phyloP scores from a whole-genome alignment of 2,797 vertebrate genomes.

The Esox masquinongy region DNA sequence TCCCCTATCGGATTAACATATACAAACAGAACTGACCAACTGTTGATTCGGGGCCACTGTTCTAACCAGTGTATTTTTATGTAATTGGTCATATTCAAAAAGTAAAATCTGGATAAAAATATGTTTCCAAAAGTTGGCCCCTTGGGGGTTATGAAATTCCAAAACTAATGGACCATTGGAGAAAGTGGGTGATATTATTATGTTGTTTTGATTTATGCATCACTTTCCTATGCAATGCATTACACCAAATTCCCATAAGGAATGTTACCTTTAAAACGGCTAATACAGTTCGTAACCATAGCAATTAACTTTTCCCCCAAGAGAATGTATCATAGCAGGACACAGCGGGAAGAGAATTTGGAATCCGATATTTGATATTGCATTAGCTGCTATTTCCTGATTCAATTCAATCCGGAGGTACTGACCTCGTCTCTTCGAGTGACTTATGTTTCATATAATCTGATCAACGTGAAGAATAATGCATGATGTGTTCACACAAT shows the following conservation, averaged over 20 bases:
- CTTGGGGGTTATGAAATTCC: background rate
- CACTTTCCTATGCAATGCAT: background rate
- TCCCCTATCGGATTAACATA: too few species aligned
- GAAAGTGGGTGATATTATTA: background rate
- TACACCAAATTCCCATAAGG: background rate
- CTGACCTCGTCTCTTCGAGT: conserved; percentile 53
- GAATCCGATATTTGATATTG: conserved; percentile 66
- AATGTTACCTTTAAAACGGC: background rate
- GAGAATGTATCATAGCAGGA: conserved; percentile 11
- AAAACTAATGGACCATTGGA: background rate
- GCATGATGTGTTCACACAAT: background rate
- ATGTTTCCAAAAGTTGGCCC: too few species aligned
- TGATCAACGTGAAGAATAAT: conserved; percentile 52
- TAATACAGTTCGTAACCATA: background rate
- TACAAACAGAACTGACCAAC: too few species aligned
- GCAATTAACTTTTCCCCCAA: background rate
- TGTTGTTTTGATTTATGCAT: background rate
- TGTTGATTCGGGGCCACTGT: too few species aligned
- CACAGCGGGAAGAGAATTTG: conserved; percentile 39
- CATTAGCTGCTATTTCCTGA: conserved; percentile 75
- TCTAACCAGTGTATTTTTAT: too few species aligned
- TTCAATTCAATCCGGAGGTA: conserved; percentile 61
- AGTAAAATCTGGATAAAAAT: too few species aligned
- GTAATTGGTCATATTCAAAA: too few species aligned
- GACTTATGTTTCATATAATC: conserved; percentile 47